These are phyloP conservation scores for Paralvinella palmiformis DNA, from an alignment of 1,140 invertebrate species.

Conservation along the genomic window DNA sequence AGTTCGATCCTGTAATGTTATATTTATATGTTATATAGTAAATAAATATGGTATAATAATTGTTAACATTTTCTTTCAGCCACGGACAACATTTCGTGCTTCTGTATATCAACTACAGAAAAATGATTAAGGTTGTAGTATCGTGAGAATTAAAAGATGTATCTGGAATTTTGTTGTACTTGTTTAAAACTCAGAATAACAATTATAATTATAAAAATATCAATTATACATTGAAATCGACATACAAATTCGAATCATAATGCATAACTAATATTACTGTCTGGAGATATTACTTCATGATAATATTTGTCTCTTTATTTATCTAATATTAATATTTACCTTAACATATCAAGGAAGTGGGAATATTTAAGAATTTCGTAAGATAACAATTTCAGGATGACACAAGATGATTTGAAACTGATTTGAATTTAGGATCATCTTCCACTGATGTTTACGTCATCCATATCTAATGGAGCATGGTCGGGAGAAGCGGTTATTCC, in stretches of 20 bases:
- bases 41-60: neutral
- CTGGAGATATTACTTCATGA: neutral
- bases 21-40: constrained; percentile 8
- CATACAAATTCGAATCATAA: neutral
- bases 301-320: neutral
- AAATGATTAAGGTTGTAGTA: constrained; percentile 46
- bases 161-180: too few species aligned
- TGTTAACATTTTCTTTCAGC: constrained; percentile 22
- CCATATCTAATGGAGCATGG: constrained; percentile 41
- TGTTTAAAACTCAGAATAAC: constrained; percentile 9
- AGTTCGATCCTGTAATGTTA: neutral
- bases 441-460: constrained; percentile 40
- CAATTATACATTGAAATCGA: neutral
- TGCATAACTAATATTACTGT: neutral
- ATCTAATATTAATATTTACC: neutral
- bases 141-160: too few species aligned
- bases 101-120: constrained; percentile 47
- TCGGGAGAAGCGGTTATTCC: constrained; percentile 48
- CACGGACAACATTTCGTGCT: constrained; percentile 52
- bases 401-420: neutral
- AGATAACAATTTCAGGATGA: too few species aligned
- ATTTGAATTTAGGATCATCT: constrained; percentile 39
- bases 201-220: neutral
- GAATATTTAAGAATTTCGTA: too few species aligned
- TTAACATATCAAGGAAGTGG: neutral